These are phyloP conservation scores for Dynastes maya DNA, from an alignment of 2,888 invertebrate species.

Conservation along the genomic window DNA sequence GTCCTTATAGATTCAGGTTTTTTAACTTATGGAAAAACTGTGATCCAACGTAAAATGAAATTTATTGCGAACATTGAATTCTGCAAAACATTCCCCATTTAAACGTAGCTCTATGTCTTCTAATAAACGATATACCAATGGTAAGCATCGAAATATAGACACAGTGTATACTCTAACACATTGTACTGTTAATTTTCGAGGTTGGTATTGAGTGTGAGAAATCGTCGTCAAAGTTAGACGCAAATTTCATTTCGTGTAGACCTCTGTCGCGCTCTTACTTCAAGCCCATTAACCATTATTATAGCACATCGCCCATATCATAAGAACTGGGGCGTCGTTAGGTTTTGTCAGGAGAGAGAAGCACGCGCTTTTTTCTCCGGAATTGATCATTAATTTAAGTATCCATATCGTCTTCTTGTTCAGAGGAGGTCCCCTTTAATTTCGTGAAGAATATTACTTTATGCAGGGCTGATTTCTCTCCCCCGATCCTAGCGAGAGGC, in stretches of 20 bases:
- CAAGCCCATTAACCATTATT: background rate
- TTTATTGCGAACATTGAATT: no score
- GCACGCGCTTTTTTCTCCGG: background rate
- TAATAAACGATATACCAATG: background rate
- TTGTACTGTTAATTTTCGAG: background rate
- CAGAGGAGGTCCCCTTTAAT: no score
- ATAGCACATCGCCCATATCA: background rate
- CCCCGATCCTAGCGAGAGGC: no score
- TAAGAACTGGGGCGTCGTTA: background rate
- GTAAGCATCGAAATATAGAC: no score
- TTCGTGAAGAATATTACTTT: no score
- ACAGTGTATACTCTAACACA: background rate
- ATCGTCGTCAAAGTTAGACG: background rate
- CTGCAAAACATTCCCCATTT: no score
- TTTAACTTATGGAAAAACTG: no score
- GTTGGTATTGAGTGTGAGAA: background rate
- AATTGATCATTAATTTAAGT: constrained; percentile 1
- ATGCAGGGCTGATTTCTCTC: no score
- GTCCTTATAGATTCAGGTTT: no score
- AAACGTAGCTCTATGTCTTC: background rate
- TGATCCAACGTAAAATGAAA: background rate
- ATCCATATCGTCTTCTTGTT: background rate
- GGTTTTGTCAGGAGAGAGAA: background rate
- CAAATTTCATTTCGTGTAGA: constrained; percentile 1
- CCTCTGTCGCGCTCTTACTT: background rate